Base-by-base conservation (phyloP, 2,113 vertebrate species). In the Siniperca chuatsi region DNA sequence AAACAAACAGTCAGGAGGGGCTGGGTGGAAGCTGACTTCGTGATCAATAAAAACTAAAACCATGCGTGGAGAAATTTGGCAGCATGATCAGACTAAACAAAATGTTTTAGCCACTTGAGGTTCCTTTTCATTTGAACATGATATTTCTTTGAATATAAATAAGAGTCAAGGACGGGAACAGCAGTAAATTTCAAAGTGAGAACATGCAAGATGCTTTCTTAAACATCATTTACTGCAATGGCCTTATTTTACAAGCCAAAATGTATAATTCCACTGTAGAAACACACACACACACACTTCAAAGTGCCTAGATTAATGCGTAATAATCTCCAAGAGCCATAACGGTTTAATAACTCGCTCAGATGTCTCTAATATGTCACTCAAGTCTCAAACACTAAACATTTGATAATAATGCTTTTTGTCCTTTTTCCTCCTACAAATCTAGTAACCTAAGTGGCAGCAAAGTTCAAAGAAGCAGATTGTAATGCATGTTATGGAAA, bases 401-500 rank as follows among this genome's bases (percentile, higher is more conserved):
- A 90, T 93, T 83, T 89, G 79, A 91, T 87, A 90, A 93, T 90
- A 81, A 82, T 81, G 76, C 64, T 75, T 87, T 87, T 88, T 82
- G 77, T 60, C 0, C 6, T 83, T 79, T 74, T 81, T 60, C 33
- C 66, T 68, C 35, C 60, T 75, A 88, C 85, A 94, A 89, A 92
- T 91, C 87, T 93, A 94, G 94, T 94, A 91, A 94, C 90, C 92
- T 92, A 95, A 96, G 95, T 96, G 95, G 94, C 93, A 96, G 94
- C 93, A 91, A 92, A 97, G 90, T 93, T 97, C 97, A 97, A 97
- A 96, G 97, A 97, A 97, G 95, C 96, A 96, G 95, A 94, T 93
- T 96, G 95, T 96, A 96, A 96, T 96, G 89, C 90, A 95, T 96
- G 95, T 95, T 96, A 97, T 97, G 96, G 96, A 97, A 97, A 96